Evolutionary conservation across 2,888 invertebrate genomes (phyloP), one percentile per base, ranked within the genome.

Genomic region (Caenorhabditis wallacei): DNA sequence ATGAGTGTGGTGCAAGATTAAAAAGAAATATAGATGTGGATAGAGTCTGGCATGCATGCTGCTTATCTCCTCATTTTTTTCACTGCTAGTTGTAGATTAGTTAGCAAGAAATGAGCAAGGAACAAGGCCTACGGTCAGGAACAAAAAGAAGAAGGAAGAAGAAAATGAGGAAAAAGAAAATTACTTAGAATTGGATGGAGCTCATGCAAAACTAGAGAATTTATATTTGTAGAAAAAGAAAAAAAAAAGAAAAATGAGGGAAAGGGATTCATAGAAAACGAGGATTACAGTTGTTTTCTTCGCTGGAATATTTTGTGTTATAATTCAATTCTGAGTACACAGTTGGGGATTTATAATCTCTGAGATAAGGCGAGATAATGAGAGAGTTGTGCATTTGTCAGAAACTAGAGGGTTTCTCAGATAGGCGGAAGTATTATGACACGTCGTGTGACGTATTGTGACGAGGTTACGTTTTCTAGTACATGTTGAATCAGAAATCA

Each of bases 1-100:
- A 30, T n/a, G 24, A 35, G 20, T 51, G 48, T 51, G 26, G 48
- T 54, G 68, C 68, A 68, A 54, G 51, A 68, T 68, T 68, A 54
- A 54, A 54, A 54, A 68, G 20, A 48, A 48, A 54, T 68, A 30
- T 51, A 30, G 51, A 30, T 43, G n/a, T n/a, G 43, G 40, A 54
- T 54, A 24, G 30, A 63, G 46, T n/a, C n/a, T n/a, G 40, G 54
- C 1, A 46, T 18, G 30, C 35, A 35, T 40, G 26, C 54, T 63
- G 59, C 72, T 72, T 72, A 72, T 72, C 71, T 61, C 18, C 72
- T 61, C 13, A 18, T 7, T 48, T 48, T 48, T 48, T 48, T 48
- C 18, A 13, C 46, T 48, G 46, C 46, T 18, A 48, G 46, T 16
- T 13, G 63, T 64, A 57, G 74, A 74, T 74, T 46, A 69, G 69